phyloP scores from a whole-genome alignment of 2,888 invertebrate genomes.

The Vanessa cardui region DNA sequence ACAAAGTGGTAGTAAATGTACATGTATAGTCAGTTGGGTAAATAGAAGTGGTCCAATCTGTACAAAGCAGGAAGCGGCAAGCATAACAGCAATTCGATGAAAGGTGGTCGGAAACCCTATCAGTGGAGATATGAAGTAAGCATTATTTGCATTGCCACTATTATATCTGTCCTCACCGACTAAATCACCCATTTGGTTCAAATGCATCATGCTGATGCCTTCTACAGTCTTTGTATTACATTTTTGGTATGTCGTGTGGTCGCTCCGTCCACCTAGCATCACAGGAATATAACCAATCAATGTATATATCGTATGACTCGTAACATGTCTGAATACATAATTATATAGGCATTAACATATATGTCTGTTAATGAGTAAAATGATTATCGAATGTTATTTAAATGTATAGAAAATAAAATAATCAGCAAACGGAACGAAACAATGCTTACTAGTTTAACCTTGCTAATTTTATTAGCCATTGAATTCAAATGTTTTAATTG shows the following conservation, averaged over 20 bases:
- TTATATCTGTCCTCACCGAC: slow-evolving; percentile 65
- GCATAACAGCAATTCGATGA: slow-evolving; percentile 57
- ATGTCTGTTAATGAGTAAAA: neutral
- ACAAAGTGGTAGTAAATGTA: neutral
- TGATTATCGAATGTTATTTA: slow-evolving; percentile 8
- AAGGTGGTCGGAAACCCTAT: slow-evolving; percentile 77
- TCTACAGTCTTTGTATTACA: slow-evolving; percentile 60
- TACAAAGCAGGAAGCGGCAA: slow-evolving; percentile 42
- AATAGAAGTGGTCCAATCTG: slow-evolving; percentile 23
- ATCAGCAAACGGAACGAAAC: neutral
- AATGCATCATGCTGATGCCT: slow-evolving; percentile 71
- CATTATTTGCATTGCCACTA: slow-evolving; percentile 50
- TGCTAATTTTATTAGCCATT: neutral
- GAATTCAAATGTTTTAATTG: slow-evolving; percentile 5
- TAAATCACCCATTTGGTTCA: slow-evolving; percentile 77
- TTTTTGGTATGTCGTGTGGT: slow-evolving; percentile 54
- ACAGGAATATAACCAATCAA: slow-evolving; percentile 36
- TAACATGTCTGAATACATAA: neutral
- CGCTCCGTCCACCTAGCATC: slow-evolving; percentile 82
- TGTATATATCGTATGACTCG: neutral
- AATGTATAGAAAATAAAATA: neutral
- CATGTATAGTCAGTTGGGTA: neutral
- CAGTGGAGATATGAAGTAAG: slow-evolving; percentile 42
- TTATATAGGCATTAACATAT: neutral
- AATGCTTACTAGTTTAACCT: neutral